These are phyloP conservation scores for Fukomys damarensis DNA, from an alignment of 2,113 vertebrate genomes.

Conservation along the genomic window DNA sequence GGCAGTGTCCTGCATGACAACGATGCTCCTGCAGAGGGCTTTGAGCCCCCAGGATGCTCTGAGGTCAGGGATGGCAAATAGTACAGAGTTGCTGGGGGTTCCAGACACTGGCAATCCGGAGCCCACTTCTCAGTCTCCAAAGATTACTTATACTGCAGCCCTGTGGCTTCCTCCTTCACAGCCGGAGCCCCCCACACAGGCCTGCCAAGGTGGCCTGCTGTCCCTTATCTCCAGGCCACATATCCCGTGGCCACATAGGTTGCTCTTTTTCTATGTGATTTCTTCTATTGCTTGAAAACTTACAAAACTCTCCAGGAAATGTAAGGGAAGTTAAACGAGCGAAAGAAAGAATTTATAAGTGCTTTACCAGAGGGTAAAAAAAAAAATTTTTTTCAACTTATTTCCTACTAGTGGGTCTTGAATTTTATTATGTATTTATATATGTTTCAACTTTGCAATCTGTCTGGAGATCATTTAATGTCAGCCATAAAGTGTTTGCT, in stretches of 20 bases:
- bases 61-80: not conserved
- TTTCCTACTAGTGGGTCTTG: constrained; percentile 59
- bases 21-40: not conserved
- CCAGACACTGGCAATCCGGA: not conserved
- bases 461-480: constrained; percentile 21
- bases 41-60: not conserved
- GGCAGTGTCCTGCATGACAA: too few relatives aligned
- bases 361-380: constrained; percentile 49
- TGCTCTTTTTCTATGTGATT: not conserved
- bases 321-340: constrained; percentile 43
- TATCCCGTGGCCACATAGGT: not conserved
- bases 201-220: fast-evolving
- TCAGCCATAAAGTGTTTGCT: constrained; percentile 16
- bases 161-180: fast-evolving
- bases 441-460: constrained; percentile 58
- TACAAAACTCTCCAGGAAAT: constrained; percentile 56
- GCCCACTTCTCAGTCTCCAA: not conserved
- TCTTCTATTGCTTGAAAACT: constrained; percentile 18
- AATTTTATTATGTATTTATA: constrained; percentile 57
- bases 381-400: constrained; percentile 3
- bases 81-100: not conserved
- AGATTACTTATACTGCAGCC: not conserved
- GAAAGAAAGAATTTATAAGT: constrained; percentile 50
- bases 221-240: too few relatives aligned
- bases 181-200: fast-evolving